Conservation (phyloP, 2,113 vertebrate genomes). For the Myrmecophaga tridactyla region DNA sequence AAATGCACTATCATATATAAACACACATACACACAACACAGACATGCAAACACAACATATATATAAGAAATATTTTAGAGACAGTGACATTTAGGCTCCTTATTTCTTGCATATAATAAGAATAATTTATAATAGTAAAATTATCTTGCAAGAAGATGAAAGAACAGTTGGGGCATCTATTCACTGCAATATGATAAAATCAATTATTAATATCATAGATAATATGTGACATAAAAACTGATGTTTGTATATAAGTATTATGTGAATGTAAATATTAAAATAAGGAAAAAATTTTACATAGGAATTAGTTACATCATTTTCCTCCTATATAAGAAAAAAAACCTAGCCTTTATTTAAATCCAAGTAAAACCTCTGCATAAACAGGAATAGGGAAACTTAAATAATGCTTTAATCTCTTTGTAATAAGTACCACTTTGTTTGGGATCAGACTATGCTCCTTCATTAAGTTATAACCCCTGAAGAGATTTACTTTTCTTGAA, state of each 20-base stretch:
- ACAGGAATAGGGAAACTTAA: background rate
- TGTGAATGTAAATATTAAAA: background rate
- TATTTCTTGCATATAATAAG: background rate
- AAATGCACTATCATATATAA: background rate
- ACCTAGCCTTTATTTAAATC: background rate
- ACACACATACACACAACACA: background rate
- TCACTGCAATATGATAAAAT: background rate
- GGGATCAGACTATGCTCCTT: background rate
- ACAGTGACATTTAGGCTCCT: background rate
- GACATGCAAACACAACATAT: background rate
- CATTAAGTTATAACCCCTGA: background rate
- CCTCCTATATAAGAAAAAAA: background rate
- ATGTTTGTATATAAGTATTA: background rate
- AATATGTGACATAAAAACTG: background rate
- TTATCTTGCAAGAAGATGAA: background rate
- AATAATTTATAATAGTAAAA: background rate
- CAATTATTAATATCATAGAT: background rate
- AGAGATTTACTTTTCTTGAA: background rate
- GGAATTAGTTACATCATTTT: background rate
- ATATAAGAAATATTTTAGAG: background rate
- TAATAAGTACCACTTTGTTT: background rate
- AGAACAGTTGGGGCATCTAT: background rate
- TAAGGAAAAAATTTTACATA: background rate
- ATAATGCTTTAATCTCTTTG: background rate
- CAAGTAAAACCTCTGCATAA: background rate